phyloP scores from a whole-genome alignment of 35 echinoderm and acorn worm genomes.

The Stichopus chloronotus region DNA sequence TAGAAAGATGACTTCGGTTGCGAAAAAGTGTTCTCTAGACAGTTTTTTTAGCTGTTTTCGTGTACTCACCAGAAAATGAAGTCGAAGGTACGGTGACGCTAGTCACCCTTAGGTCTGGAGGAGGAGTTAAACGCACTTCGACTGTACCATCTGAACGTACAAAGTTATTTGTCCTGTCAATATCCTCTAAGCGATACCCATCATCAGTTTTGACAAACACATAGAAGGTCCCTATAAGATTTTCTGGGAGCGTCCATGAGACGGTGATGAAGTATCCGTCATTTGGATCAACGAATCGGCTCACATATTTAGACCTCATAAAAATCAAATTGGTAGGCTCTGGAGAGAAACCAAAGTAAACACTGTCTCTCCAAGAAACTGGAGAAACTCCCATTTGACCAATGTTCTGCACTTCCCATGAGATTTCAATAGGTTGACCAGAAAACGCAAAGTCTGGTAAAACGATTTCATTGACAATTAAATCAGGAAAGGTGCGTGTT shows the following conservation, averaged over 20 bases:
- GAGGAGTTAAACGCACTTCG: conserved; percentile 40
- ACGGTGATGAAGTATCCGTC: conserved; percentile 13
- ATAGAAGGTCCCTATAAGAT: conserved; percentile 25
- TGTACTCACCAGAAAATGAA: conserved; percentile 49
- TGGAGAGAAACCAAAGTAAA: not conserved
- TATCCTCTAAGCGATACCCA: not conserved
- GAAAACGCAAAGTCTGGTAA: conserved; percentile 33
- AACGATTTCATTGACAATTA: conserved; percentile 6
- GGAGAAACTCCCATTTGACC: conserved; percentile 22
- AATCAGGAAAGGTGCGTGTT: conserved; percentile 26
- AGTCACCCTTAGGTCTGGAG: conserved; percentile 32
- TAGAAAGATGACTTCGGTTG: too few species aligned
- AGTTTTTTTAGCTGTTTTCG: too few species aligned
- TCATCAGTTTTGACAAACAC: conserved; percentile 49
- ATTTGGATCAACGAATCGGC: conserved; percentile 42
- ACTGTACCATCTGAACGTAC: conserved; percentile 7
- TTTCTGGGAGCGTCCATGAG: conserved; percentile 15
- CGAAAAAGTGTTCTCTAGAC: too few species aligned
- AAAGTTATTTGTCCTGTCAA: conserved; percentile 46
- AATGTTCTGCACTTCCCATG: conserved; percentile 35
- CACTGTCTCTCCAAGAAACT: not conserved
- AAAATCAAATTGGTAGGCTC: not conserved
- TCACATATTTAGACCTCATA: not conserved
- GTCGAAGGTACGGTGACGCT: conserved; percentile 5
- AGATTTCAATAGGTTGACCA: conserved; percentile 22